These are phyloP conservation scores for Pelobates fuscus DNA, from an alignment of 2,113 vertebrate genomes.

Conservation along the genomic window DNA sequence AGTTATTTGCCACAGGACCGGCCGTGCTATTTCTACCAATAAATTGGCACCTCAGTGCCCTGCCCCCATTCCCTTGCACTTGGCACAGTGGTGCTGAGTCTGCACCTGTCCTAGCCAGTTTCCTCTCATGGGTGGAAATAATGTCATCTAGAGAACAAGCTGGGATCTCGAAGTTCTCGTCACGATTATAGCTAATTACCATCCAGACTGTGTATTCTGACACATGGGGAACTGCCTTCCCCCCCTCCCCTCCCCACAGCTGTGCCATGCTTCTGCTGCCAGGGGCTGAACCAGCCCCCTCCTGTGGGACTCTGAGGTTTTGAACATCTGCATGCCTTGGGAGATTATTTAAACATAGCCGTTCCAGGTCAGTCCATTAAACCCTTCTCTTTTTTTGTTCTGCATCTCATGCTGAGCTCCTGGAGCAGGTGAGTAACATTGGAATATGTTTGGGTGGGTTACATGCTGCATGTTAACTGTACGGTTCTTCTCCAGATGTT, in stretches of 20 bases:
- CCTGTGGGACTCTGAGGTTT: not conserved
- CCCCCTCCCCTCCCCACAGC: fast-evolving
- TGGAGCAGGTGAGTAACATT: not conserved
- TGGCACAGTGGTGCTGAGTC: not conserved
- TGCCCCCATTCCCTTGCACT: not conserved
- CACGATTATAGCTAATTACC: slow-evolving; percentile 13
- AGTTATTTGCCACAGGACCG: not conserved
- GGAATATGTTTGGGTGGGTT: not conserved
- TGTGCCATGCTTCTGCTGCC: not conserved
- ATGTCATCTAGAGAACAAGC: not conserved
- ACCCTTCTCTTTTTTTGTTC: too few relatives aligned
- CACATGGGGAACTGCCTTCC: not conserved
- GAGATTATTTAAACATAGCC: not conserved
- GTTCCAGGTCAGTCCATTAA: too few relatives aligned
- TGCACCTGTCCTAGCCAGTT: not conserved
- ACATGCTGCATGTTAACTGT: too few relatives aligned
- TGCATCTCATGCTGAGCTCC: too few relatives aligned
- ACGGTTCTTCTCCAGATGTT: too few relatives aligned
- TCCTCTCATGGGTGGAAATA: not conserved
- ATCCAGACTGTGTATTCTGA: not conserved
- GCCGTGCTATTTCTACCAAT: too few relatives aligned
- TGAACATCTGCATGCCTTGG: not conserved
- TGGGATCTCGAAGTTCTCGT: not conserved
- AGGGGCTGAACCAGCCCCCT: not conserved
- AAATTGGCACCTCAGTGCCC: not conserved